These are phyloP conservation scores for Dendrolimus punctatus DNA, from an alignment of 1,140 invertebrate species.

Conservation along the genomic window DNA sequence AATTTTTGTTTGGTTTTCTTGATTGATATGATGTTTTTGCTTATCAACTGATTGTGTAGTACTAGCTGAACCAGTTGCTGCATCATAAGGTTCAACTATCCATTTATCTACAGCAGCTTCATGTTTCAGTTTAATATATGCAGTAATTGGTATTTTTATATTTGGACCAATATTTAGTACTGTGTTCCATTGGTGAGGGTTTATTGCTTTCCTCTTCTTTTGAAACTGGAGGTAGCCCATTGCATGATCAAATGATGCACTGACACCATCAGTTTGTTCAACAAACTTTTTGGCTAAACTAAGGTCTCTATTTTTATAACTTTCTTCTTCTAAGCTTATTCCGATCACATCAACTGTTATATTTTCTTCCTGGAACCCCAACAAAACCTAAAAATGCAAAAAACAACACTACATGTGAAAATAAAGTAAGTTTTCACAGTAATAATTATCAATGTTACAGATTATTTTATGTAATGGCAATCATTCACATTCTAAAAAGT, in stretches of 20 bases:
- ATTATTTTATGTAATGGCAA: no score
- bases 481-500: no score
- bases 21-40: conserved; percentile 39
- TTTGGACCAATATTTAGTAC: conserved; percentile 60
- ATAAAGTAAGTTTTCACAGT: neutral
- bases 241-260: conserved; percentile 51
- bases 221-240: conserved; percentile 57
- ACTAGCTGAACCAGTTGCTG: conserved; percentile 36
- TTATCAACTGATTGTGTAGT: conserved; percentile 34
- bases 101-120: conserved; percentile 48
- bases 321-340: conserved; percentile 41
- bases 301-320: conserved; percentile 30
- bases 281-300: conserved; percentile 41
- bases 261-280: conserved; percentile 45
- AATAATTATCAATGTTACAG: neutral
- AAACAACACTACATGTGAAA: conserved; percentile 3
- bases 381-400: conserved; percentile 39
- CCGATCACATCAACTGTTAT: conserved; percentile 61
- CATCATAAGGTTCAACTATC: conserved; percentile 44
- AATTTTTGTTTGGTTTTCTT: conserved; percentile 44
- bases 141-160: conserved; percentile 63
- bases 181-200: conserved; percentile 51
- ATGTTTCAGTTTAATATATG: conserved; percentile 52
- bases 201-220: conserved; percentile 40
- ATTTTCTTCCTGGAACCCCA: conserved; percentile 46